Conservation (phyloP, 2,113 vertebrate species). For the Urocolius indicus region DNA sequence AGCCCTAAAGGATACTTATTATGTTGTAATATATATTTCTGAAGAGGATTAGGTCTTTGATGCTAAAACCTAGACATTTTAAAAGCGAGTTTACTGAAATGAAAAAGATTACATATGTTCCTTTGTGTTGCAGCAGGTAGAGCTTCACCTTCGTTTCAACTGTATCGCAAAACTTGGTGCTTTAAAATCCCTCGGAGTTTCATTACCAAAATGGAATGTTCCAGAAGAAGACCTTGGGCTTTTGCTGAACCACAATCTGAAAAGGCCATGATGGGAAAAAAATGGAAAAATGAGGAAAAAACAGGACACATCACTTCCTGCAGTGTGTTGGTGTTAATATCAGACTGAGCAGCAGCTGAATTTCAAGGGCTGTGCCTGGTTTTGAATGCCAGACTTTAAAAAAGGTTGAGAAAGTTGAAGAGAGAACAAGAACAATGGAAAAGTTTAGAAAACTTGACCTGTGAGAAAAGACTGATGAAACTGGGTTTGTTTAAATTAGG, state of each 20-base stretch:
- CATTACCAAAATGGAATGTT: neutral
- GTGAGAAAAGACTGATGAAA: constrained; percentile 35
- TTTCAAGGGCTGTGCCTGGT: neutral
- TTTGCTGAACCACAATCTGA: neutral
- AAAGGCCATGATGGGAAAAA: neutral
- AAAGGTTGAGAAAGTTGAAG: neutral
- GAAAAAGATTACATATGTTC: constrained; percentile 53
- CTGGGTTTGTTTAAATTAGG: constrained; percentile 62
- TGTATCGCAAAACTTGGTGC: constrained; percentile 30
- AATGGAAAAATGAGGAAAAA: neutral
- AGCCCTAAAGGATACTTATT: constrained; percentile 64
- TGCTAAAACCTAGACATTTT: constrained; percentile 60
- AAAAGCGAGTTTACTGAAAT: constrained; percentile 63
- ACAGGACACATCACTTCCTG: neutral
- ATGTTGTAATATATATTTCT: constrained; percentile 68
- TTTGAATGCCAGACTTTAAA: neutral
- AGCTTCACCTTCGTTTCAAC: constrained; percentile 50
- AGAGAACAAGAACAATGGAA: neutral
- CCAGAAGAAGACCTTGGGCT: neutral
- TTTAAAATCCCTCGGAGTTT: constrained; percentile 30
- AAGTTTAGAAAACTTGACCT: constrained; percentile 28
- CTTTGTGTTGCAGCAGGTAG: constrained; percentile 53
- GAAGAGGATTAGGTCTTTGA: constrained; percentile 60
- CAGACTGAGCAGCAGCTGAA: neutral
- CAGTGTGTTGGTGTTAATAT: neutral